phyloP scores from a whole-genome alignment of 2,113 vertebrate genomes.

The Ophthalmolycus amberensis region DNA sequence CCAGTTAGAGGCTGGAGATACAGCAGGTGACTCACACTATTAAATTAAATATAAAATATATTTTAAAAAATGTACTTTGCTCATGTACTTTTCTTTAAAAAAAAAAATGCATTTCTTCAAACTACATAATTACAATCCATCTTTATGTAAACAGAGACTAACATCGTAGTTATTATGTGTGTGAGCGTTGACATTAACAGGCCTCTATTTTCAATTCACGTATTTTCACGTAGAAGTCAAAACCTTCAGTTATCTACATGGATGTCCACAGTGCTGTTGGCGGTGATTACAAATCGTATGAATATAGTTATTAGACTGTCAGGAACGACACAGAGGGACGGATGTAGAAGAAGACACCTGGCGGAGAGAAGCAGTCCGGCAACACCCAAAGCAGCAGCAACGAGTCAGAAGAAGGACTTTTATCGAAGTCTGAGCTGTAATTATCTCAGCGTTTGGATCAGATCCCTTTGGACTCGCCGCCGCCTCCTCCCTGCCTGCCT shows the following conservation, averaged over 20 bases:
- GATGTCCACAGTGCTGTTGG: background rate
- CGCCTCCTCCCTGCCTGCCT: background rate
- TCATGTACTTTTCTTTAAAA: no score
- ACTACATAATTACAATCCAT: no score
- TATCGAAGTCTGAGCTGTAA: conserved; percentile 41
- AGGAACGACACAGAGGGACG: background rate
- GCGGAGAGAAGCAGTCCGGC: background rate
- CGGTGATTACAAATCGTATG: background rate
- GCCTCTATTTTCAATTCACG: background rate
- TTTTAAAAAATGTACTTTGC: no score
- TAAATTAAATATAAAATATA: no score
- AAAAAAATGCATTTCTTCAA: no score
- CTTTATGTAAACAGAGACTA: no score
- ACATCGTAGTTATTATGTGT: no score
- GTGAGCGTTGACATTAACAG: no score
- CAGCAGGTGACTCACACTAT: background rate
- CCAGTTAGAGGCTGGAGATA: background rate
- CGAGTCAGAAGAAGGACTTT: conserved; percentile 43
- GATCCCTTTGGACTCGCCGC: conserved; percentile 8
- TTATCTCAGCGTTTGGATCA: conserved; percentile 39
- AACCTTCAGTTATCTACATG: background rate
- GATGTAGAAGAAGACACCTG: background rate
- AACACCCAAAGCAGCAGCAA: conserved; percentile 10
- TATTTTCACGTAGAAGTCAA: background rate
- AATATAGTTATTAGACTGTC: background rate